Conservation (phyloP, 1,140 invertebrate species). For the Drosophila nigrodunni region DNA sequence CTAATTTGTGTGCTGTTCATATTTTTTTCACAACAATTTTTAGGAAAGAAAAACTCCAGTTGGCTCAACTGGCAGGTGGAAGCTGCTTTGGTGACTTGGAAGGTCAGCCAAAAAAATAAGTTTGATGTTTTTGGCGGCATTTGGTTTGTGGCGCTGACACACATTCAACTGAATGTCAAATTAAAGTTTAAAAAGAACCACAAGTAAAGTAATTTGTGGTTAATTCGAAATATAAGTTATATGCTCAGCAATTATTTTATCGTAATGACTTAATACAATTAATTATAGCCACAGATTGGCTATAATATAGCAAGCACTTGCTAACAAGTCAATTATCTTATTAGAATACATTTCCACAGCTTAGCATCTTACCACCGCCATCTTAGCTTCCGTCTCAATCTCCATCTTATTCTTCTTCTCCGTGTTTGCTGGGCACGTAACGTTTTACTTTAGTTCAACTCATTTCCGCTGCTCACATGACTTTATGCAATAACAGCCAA, state of each 20-base stretch:
- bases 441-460: conserved; percentile 77
- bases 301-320: conserved; percentile 24
- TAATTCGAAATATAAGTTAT: too few species aligned
- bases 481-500: conserved; percentile 81
- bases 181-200: not conserved
- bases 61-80: conserved; percentile 7
- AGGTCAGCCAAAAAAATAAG: conserved; percentile 40
- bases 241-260: too few species aligned
- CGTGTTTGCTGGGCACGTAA: conserved; percentile 56
- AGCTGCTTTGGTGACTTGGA: conserved; percentile 3
- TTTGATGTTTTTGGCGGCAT: conserved; percentile 39
- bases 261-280: too few species aligned
- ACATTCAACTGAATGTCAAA: conserved; percentile 12
- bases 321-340: conserved; percentile 69
- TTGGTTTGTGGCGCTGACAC: conserved; percentile 30
- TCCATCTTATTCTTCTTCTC: not conserved
- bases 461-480: conserved; percentile 79
- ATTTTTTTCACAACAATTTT: conserved; percentile 1
- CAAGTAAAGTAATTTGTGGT: not conserved
- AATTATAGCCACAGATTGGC: not conserved
- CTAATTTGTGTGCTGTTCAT: conserved; percentile 58
- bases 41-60: not conserved
- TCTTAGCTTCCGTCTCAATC: not conserved
- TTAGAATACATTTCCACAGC: conserved; percentile 56
- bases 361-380: not conserved